Evolutionary conservation across 2,113 vertebrate genomes (phyloP).

Genomic region (Oreocharis arfaki): DNA sequence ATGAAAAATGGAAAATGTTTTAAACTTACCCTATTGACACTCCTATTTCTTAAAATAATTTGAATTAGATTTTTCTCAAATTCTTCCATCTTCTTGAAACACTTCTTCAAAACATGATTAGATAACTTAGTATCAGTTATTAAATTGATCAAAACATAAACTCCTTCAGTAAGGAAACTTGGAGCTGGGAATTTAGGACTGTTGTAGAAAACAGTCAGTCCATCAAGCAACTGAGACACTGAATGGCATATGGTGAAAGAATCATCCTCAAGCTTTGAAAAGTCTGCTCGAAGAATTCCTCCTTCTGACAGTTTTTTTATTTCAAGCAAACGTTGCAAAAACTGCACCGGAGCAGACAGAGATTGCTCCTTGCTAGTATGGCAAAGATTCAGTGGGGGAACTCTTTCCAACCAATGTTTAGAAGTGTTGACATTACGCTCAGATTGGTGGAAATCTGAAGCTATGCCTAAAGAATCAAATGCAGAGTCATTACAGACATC

Average conservation of each 20-base stretch:
- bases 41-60: constrained; percentile 70
- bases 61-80: constrained; percentile 75
- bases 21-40: constrained; percentile 79
- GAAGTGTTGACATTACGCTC: neutral
- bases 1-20: neutral
- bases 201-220: constrained; percentile 71
- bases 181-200: constrained; percentile 60
- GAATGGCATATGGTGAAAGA: constrained; percentile 72
- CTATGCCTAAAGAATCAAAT: constrained; percentile 58
- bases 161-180: constrained; percentile 69
- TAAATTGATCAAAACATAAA: constrained; percentile 64
- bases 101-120: constrained; percentile 65
- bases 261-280: constrained; percentile 61
- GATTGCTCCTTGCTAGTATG: neutral
- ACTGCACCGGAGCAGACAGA: constrained; percentile 70
- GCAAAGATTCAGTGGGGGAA: constrained; percentile 2
- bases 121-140: constrained; percentile 67
- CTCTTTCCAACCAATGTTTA: neutral
- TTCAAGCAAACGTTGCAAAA: constrained; percentile 80
- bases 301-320: constrained; percentile 67
- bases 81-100: constrained; percentile 75
- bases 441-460: constrained; percentile 11
- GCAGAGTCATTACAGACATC: constrained; percentile 64
- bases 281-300: constrained; percentile 49
- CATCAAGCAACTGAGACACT: constrained; percentile 77